phyloP scores from a whole-genome alignment of 2,797 vertebrate genomes.

The Masticophis lateralis region DNA sequence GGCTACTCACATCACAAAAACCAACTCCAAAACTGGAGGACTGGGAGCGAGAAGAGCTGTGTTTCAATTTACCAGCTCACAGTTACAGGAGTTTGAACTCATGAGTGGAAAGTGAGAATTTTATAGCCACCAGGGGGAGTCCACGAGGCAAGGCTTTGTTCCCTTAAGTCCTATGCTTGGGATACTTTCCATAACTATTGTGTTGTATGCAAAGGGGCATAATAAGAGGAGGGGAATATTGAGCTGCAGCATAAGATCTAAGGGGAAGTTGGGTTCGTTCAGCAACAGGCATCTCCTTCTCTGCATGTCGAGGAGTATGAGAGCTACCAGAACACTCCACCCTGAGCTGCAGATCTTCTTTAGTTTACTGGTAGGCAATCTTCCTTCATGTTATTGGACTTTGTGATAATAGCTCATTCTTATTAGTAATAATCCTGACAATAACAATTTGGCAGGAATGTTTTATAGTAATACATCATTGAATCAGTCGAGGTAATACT shows the following conservation, averaged over 20 bases:
- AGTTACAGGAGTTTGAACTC: background rate
- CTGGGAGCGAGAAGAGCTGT: background rate
- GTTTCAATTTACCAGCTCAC: background rate
- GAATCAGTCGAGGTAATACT: background rate
- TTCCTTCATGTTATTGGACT: background rate
- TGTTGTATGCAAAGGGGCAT: background rate
- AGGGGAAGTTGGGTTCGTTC: conserved; percentile 29
- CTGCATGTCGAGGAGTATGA: conserved; percentile 29
- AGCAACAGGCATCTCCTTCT: conserved; percentile 45
- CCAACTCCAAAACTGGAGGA: background rate
- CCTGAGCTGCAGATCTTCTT: conserved; percentile 43
- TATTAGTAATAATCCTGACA: background rate
- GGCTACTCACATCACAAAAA: background rate
- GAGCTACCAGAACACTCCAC: conserved; percentile 39
- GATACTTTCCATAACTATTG: background rate
- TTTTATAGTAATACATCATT: background rate
- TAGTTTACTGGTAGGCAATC: conserved; percentile 61
- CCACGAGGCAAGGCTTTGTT: background rate
- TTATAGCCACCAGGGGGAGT: background rate
- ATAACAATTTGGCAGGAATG: background rate
- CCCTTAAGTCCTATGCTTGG: background rate
- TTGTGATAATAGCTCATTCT: background rate
- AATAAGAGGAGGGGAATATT: background rate
- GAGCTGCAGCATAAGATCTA: conserved; percentile 38
- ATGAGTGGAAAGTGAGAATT: background rate